Conservation (phyloP, 2,113 vertebrate species). For the Neogobius melanostomus region DNA sequence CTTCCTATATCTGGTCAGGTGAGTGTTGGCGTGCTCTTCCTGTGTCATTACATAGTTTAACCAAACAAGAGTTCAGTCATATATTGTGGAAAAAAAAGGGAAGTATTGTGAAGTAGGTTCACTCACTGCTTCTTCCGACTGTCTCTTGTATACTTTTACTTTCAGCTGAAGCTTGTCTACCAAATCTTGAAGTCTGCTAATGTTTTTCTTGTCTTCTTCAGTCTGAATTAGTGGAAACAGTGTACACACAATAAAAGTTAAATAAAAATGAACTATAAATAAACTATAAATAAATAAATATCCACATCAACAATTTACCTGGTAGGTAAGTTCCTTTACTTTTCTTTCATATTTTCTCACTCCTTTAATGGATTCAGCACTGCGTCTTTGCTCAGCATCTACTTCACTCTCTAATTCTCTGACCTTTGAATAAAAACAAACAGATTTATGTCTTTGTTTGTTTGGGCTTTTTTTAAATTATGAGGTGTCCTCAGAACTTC, state of each 20-base stretch:
- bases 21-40: slow-evolving; percentile 72
- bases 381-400: slow-evolving; percentile 71
- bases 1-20: slow-evolving; percentile 78
- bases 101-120: background rate
- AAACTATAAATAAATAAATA: background rate
- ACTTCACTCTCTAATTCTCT: slow-evolving; percentile 73
- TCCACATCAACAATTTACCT: slow-evolving; percentile 51
- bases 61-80: slow-evolving; percentile 16
- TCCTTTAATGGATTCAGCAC: slow-evolving; percentile 74
- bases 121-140: slow-evolving; percentile 79
- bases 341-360: slow-evolving; percentile 77
- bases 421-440: slow-evolving; percentile 52
- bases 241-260: too few relatives aligned
- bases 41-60: slow-evolving; percentile 31
- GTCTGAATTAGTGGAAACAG: slow-evolving; percentile 50
- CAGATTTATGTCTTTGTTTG: background rate
- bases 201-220: slow-evolving; percentile 82
- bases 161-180: slow-evolving; percentile 83
- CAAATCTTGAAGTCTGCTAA: slow-evolving; percentile 77
- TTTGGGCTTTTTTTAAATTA: background rate
- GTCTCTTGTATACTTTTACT: slow-evolving; percentile 80
- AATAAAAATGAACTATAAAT: background rate
- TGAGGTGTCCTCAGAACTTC: background rate
- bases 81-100: background rate
- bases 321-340: slow-evolving; percentile 78